These are phyloP conservation scores for Drosophila bocqueti DNA, from an alignment of 1,140 invertebrate species.

Conservation along the genomic window DNA sequence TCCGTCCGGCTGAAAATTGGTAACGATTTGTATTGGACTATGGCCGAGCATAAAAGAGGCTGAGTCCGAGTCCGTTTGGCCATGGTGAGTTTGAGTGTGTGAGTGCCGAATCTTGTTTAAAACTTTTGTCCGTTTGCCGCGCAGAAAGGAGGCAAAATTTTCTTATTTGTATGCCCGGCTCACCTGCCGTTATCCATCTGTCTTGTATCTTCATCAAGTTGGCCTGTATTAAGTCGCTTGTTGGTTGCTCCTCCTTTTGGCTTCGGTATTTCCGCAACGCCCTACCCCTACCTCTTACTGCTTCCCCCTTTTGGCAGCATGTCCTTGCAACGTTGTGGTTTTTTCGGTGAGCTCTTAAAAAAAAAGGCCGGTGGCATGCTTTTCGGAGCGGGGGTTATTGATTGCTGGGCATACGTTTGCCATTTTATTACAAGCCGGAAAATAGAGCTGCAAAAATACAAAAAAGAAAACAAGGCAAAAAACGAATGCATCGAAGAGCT, in stretches of 20 bases:
- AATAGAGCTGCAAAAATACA: constrained; percentile 39
- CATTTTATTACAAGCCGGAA: constrained; percentile 73
- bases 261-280: not conserved
- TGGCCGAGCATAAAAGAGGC: constrained; percentile 66
- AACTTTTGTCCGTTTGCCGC: constrained; percentile 57
- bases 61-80: constrained; percentile 24
- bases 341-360: constrained; percentile 47
- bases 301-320: not conserved
- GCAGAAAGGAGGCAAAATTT: constrained; percentile 51
- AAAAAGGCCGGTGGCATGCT: constrained; percentile 44
- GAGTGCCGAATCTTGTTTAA: constrained; percentile 58
- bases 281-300: not conserved
- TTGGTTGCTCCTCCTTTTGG: constrained; percentile 39
- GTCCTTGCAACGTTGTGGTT: constrained; percentile 55
- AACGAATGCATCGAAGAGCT: constrained; percentile 15
- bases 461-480: not conserved
- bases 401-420: constrained; percentile 79
- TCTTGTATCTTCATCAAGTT: constrained; percentile 81
- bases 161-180: constrained; percentile 80
- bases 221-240: constrained; percentile 78
- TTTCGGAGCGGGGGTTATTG: constrained; percentile 67
- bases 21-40: constrained; percentile 79
- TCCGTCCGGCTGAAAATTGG: constrained; percentile 74
- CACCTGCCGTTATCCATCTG: constrained; percentile 79
- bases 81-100: constrained; percentile 1